phyloP scores from a whole-genome alignment of 30 jellyfish, hydroid and myxozoan genomes.

The Cassiopea andromeda region DNA sequence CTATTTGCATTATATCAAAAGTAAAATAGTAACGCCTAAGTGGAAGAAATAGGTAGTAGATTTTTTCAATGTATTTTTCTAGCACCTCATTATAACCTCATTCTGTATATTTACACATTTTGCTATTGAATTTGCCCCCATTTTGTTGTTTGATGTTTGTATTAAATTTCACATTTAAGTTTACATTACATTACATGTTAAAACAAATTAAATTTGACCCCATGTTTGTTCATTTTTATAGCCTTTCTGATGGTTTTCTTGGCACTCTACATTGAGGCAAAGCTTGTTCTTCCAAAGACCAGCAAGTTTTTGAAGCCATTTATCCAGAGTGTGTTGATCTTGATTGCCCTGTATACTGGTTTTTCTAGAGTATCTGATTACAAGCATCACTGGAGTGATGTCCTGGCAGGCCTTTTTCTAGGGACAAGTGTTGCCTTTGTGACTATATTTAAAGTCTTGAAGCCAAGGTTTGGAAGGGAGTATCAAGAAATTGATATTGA shows the following conservation, averaged over 20 bases:
- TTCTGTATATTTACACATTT: no score
- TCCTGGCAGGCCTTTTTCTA: slow-evolving; percentile 63
- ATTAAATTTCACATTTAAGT: no score
- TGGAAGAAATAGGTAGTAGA: no score
- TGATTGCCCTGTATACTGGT: slow-evolving; percentile 73
- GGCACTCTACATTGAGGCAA: slow-evolving; percentile 69
- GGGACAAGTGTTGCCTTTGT: slow-evolving; percentile 70
- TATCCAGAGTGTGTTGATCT: slow-evolving; percentile 54
- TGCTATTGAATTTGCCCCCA: no score
- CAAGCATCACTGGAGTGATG: slow-evolving; percentile 95
- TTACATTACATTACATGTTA: no score
- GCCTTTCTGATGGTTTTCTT: slow-evolving; percentile 65
- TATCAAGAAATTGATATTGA: not conserved
- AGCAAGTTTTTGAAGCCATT: slow-evolving; percentile 57
- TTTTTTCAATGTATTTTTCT: no score
- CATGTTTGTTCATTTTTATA: not conserved
- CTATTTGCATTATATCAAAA: no score
- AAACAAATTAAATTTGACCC: no score
- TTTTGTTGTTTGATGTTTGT: no score
- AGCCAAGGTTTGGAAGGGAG: slow-evolving; percentile 23
- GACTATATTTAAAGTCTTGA: slow-evolving; percentile 32
- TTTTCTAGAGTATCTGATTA: slow-evolving; percentile 82
- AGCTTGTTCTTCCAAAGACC: slow-evolving; percentile 39
- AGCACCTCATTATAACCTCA: no score
- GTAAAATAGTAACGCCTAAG: no score